Evolutionary conservation across 1,140 invertebrate species (phyloP).

Genomic region (Cataglyphis hispanica): DNA sequence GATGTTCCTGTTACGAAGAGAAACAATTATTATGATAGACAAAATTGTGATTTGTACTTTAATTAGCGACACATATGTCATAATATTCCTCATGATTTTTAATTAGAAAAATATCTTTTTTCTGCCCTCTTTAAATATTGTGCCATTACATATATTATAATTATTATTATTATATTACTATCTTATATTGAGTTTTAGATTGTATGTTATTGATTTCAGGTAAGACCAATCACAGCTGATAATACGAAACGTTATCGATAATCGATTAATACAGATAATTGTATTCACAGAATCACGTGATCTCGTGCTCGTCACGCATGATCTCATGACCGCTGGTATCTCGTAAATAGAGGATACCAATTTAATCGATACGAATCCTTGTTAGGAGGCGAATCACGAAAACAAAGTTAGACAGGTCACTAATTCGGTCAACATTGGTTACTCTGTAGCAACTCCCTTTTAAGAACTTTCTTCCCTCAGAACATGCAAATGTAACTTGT

Average conservation of each 20-base stretch:
- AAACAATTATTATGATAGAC: conserved; percentile 7
- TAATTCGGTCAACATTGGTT: not conserved
- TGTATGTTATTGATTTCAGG: not conserved
- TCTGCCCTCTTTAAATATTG: not conserved
- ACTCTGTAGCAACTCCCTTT: not conserved
- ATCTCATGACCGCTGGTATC: not conserved
- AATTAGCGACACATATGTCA: not conserved
- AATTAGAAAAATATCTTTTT: not conserved
- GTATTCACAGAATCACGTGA: conserved; percentile 9
- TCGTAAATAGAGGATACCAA: not conserved
- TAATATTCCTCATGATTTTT: not conserved
- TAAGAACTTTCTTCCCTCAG: conserved; percentile 23
- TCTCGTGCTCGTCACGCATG: not conserved
- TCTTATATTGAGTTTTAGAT: no score
- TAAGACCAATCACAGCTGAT: not conserved
- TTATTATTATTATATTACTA: no score
- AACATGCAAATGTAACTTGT: conserved; percentile 27
- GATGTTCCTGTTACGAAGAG: not conserved
- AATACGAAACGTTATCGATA: conserved; percentile 22
- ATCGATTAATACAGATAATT: conserved; percentile 47
- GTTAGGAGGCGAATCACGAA: conserved; percentile 1
- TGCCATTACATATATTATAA: not conserved
- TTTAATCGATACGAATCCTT: conserved; percentile 36
- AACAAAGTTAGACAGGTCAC: conserved; percentile 7
- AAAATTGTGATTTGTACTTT: not conserved